Conservation (phyloP, 2,797 vertebrate species). For the Petrocephalus sullivani region DNA sequence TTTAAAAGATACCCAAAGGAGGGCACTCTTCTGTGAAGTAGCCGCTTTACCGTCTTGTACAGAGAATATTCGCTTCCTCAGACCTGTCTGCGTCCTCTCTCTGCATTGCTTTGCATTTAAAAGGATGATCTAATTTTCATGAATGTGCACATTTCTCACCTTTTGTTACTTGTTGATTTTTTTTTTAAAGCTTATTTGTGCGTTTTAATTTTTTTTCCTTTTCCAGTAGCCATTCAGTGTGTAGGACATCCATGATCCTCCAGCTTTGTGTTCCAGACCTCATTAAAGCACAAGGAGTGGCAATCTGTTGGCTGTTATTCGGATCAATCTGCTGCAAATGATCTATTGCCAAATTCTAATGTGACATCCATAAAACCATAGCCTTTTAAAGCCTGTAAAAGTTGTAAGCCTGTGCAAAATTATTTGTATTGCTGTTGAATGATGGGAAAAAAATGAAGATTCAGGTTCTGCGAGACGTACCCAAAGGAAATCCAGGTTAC, state of each 20-base stretch:
- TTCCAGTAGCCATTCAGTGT: not conserved
- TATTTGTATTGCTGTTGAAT: not conserved
- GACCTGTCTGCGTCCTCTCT: slow-evolving; percentile 41
- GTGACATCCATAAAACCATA: not conserved
- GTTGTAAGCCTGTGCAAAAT: slow-evolving; percentile 18
- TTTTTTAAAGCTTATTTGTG: not conserved
- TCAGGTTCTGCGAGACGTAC: not conserved
- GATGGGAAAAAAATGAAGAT: not conserved
- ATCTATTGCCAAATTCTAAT: not conserved
- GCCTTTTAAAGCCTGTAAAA: slow-evolving; percentile 18
- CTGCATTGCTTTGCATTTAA: slow-evolving; percentile 59
- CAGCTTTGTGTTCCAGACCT: slow-evolving; percentile 19
- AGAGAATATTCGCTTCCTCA: slow-evolving; percentile 44
- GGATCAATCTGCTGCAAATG: not conserved
- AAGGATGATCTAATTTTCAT: slow-evolving; percentile 66
- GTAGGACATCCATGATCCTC: slow-evolving; percentile 12
- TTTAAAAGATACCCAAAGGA: not conserved
- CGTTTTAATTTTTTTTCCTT: not conserved
- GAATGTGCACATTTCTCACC: slow-evolving; percentile 52
- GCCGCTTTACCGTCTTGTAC: slow-evolving; percentile 60
- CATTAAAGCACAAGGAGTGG: slow-evolving; percentile 50
- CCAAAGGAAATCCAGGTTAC: not conserved
- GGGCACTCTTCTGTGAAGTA: slow-evolving; percentile 24
- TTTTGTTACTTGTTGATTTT: slow-evolving; percentile 47
- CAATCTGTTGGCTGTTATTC: slow-evolving; percentile 44